These are phyloP conservation scores for Zapornia atra DNA, from an alignment of 2,113 vertebrate genomes.

Conservation along the genomic window DNA sequence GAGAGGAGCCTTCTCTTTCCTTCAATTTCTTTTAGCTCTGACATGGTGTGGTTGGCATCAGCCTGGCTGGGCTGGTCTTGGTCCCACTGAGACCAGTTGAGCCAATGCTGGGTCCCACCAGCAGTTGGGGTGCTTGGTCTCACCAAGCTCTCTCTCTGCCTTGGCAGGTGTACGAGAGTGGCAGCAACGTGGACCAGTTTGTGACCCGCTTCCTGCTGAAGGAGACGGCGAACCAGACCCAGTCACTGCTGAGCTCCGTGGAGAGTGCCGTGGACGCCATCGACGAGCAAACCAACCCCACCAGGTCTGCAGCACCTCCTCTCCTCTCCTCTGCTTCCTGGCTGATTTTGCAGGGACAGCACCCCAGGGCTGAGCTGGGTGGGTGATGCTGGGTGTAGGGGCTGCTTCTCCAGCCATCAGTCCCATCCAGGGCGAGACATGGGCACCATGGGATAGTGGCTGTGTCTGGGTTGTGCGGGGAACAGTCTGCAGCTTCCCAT, in stretches of 20 bases:
- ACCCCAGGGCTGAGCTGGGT: background rate
- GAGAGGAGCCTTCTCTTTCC: background rate
- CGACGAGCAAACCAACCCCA: constrained; percentile 91
- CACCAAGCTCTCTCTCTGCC: accelerated
- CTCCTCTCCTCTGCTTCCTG: accelerated
- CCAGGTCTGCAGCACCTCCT: constrained; percentile 73
- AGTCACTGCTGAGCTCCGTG: constrained; percentile 93
- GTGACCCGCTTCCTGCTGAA: constrained; percentile 96
- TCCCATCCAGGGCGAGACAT: background rate
- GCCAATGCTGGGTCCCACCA: background rate
- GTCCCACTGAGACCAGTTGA: background rate
- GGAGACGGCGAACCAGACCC: constrained; percentile 95
- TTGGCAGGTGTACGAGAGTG: constrained; percentile 90
- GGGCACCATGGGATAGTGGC: background rate
- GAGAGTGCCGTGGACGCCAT: constrained; percentile 97
- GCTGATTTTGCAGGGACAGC: background rate
- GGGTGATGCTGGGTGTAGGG: accelerated
- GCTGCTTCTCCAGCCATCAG: accelerated
- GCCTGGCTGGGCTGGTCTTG: background rate
- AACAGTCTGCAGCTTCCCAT: background rate
- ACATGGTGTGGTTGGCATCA: background rate
- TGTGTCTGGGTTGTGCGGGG: background rate
- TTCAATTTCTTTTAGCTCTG: background rate
- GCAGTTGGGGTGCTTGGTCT: background rate
- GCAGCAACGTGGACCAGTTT: constrained; percentile 94